A percentile compares a stretch with the other conserved stretches of the same genome.
Conservation (phyloP, 2,797 vertebrate genomes). For the Discoglossus pictus region DNA sequence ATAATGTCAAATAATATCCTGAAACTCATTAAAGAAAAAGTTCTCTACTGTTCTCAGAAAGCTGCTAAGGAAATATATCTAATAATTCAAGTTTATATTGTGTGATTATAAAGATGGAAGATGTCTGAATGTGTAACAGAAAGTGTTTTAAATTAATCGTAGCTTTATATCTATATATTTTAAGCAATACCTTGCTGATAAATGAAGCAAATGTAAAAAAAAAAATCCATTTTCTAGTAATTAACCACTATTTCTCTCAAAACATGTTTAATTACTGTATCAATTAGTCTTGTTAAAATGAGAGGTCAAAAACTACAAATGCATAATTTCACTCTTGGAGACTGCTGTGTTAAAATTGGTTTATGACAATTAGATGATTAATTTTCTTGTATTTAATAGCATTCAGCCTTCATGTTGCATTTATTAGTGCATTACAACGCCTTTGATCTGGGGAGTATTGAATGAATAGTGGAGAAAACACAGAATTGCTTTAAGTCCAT, state of each 20-base stretch:
- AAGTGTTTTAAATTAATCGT: constrained; percentile 25
- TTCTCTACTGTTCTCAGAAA: too few species aligned
- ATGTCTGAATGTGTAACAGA: constrained; percentile 3
- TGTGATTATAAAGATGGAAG: background rate
- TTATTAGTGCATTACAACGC: constrained; percentile 68
- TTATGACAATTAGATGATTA: constrained; percentile 78
- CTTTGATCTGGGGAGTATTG: constrained; percentile 62
- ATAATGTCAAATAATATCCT: too few species aligned
- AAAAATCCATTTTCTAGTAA: constrained; percentile 63
- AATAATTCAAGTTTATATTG: background rate
- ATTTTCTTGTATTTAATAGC: constrained; percentile 74
- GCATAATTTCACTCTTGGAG: constrained; percentile 75
- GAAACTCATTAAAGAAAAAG: too few species aligned
- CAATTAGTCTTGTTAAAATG: constrained; percentile 69
- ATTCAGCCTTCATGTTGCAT: constrained; percentile 73
- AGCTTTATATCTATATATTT: constrained; percentile 8
- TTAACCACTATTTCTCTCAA: constrained; percentile 72
- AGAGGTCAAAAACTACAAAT: constrained; percentile 77
- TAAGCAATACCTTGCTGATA: constrained; percentile 17
- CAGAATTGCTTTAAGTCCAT: background rate
- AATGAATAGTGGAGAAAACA: constrained; percentile 58
- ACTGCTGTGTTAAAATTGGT: constrained; percentile 77
- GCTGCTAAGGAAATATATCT: too few species aligned
- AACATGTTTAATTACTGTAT: constrained; percentile 72
- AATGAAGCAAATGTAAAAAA: constrained; percentile 30